Conservation (phyloP, 37 sponge, comb jelly and placozoan genomes). For the Diacarnus erythraeanus region DNA sequence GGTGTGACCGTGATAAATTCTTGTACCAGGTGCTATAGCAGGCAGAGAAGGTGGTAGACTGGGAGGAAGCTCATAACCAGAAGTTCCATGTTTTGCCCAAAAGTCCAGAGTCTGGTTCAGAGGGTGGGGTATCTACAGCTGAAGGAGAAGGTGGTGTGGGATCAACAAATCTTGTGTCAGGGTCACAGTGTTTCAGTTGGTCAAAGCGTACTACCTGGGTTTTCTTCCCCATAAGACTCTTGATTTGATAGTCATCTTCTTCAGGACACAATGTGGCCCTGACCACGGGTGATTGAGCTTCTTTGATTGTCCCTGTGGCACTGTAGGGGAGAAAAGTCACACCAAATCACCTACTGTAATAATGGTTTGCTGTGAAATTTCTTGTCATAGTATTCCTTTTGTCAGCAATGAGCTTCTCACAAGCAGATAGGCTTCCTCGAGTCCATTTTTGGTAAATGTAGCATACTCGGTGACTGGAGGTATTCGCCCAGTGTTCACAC, state of each 20-base stretch:
- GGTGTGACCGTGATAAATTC: too few relatives aligned
- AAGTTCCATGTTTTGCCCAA: too few relatives aligned
- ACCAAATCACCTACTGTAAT: constrained; percentile 17
- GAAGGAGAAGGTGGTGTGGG: too few relatives aligned
- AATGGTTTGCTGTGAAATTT: constrained; percentile 19
- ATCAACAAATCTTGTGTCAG: too few relatives aligned
- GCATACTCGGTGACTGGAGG: constrained; percentile 34
- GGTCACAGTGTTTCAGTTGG: too few relatives aligned
- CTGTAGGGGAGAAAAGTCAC: constrained; percentile 15
- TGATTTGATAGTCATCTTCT: constrained; percentile 5
- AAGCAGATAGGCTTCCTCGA: too few relatives aligned
- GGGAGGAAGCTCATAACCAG: too few relatives aligned
- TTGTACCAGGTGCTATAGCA: too few relatives aligned
- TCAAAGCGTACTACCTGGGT: constrained; percentile 30
- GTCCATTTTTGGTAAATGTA: not conserved
- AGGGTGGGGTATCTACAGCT: too few relatives aligned
- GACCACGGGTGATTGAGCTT: constrained; percentile 35
- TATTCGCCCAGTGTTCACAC: too few relatives aligned
- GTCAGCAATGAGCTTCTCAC: not conserved
- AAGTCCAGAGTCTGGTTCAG: too few relatives aligned
- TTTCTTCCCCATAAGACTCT: not conserved
- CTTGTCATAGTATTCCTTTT: constrained; percentile 20
- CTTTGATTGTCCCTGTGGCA: constrained; percentile 4
- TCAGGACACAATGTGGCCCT: constrained; percentile 26
- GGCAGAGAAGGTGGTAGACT: too few relatives aligned